Evolutionary conservation across 1,140 invertebrate species (phyloP), one percentile per base, ranked within the genome.

Genomic region (Anastrepha obliqua): DNA sequence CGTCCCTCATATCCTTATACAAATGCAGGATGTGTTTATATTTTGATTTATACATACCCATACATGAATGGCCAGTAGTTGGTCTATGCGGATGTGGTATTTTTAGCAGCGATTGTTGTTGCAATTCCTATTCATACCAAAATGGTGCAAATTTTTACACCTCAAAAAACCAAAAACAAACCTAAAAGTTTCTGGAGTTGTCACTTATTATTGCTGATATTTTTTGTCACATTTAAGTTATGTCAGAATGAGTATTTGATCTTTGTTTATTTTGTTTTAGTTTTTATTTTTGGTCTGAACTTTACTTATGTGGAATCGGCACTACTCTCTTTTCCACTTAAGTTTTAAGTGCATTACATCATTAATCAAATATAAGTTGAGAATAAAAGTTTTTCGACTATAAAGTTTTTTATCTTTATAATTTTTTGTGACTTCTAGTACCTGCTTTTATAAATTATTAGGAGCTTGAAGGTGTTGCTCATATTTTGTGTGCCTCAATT

Each of bases 291-390:
- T 81, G 47, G 47, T 81, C 74, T 55, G 1, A 74, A 55, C 74
- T 51, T 55, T 17, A 51, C n/a, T 51, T 81, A 55, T 81, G 17
- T 81, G 74, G 3, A 4, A 9, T 58, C n/a, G 47, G 20, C 74
- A 81, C 47, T 81, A 81, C 74, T 81, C 44, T 44, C 74, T 81
- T 81, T 81, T 81, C 47, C 74, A 81, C 74, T 81, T 81, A 81
- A 55, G 47, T 55, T 55, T 81, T 55, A 55, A 81, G 42, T 47
- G 47, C 55, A 47, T 81, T 55, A 81, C 74, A 81, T 81, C 74
- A 81, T 81, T 81, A 81, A 81, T 81, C 74, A 81, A 42, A 70
- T 51, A 81, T 55, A 81, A 81, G 74, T 81, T 81, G 74, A 5
- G 2, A n/a, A 9, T n/a, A 51, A 81, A 81, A 81, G 47, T 81